A percentile compares a stretch with the other conserved stretches of the same genome.
phyloP scores from a whole-genome alignment of 1,140 invertebrate species.

The Brachystomella parvula region DNA sequence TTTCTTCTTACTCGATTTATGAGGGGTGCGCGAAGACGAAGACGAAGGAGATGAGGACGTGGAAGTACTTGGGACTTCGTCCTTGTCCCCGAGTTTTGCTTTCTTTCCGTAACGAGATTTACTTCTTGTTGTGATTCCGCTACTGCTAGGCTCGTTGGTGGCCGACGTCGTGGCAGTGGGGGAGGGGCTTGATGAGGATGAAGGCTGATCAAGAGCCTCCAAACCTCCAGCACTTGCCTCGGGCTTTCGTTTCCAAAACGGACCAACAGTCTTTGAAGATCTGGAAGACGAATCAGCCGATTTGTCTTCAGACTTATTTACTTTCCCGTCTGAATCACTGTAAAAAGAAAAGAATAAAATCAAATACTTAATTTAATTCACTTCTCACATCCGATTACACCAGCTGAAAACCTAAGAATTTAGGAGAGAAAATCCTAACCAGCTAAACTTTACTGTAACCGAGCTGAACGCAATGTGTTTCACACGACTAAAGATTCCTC shows the following conservation, averaged over 20 bases:
- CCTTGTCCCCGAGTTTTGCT: neutral
- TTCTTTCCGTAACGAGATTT: neutral
- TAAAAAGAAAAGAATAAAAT: too few relatives aligned
- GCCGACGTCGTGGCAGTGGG: neutral
- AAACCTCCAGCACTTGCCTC: neutral
- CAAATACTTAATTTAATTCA: neutral
- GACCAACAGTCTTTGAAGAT: neutral
- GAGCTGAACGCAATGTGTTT: too few relatives aligned
- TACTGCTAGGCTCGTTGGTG: constrained; percentile 1
- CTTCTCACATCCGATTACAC: neutral
- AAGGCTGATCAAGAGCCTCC: constrained; percentile 6
- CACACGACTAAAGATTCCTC: too few relatives aligned
- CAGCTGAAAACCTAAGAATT: too few relatives aligned
- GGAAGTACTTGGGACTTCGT: constrained; percentile 2
- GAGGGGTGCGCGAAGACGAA: neutral
- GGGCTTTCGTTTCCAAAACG: neutral
- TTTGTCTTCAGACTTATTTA: too few relatives aligned
- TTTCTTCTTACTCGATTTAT: neutral
- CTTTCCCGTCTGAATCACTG: too few relatives aligned
- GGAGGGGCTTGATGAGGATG: neutral
- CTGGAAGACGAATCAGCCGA: too few relatives aligned
- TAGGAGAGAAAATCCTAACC: too few relatives aligned
- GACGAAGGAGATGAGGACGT: neutral
- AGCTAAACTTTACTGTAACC: too few relatives aligned
- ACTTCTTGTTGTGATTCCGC: neutral